These are phyloP conservation scores for Hydropsyche betteni DNA, from an alignment of 2,888 invertebrate species.

Conservation along the genomic window DNA sequence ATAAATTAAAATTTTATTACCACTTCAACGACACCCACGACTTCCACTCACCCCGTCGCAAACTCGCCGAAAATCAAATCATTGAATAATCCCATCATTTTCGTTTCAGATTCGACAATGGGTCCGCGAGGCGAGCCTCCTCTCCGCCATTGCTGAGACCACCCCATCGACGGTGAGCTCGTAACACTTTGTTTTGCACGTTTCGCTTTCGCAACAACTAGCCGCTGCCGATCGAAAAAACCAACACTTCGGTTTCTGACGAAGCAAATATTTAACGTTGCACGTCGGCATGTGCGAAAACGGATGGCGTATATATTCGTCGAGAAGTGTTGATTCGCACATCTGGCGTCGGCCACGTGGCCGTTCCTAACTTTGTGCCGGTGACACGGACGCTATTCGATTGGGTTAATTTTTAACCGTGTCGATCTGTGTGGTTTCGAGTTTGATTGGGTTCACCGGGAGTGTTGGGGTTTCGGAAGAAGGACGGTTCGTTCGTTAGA, in stretches of 20 bases:
- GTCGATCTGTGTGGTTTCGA: no score
- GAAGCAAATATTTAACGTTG: slow-evolving; percentile 23
- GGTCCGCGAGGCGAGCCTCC: background rate
- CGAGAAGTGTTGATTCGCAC: slow-evolving; percentile 42
- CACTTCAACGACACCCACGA: no score
- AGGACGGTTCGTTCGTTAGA: no score
- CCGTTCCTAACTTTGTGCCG: slow-evolving; percentile 18
- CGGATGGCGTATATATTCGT: slow-evolving; percentile 40
- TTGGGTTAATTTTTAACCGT: no score
- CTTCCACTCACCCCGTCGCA: no score
- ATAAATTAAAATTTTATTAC: no score
- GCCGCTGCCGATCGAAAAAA: background rate
- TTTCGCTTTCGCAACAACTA: background rate
- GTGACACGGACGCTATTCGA: background rate
- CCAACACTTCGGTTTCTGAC: slow-evolving; percentile 29
- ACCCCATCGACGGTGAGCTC: background rate
- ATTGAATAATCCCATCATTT: no score
- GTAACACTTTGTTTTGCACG: slow-evolving; percentile 3
- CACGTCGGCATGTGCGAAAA: slow-evolving; percentile 44
- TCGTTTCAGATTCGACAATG: background rate
- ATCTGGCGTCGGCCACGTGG: slow-evolving; percentile 46
- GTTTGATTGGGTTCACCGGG: no score
- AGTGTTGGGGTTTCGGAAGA: no score
- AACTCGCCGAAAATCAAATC: no score
- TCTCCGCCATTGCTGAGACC: slow-evolving; percentile 7